Evolutionary conservation across 1,140 invertebrate genomes (phyloP), one percentile per base, ranked within the genome.

Genomic region (Choristoneura fumiferana): DNA sequence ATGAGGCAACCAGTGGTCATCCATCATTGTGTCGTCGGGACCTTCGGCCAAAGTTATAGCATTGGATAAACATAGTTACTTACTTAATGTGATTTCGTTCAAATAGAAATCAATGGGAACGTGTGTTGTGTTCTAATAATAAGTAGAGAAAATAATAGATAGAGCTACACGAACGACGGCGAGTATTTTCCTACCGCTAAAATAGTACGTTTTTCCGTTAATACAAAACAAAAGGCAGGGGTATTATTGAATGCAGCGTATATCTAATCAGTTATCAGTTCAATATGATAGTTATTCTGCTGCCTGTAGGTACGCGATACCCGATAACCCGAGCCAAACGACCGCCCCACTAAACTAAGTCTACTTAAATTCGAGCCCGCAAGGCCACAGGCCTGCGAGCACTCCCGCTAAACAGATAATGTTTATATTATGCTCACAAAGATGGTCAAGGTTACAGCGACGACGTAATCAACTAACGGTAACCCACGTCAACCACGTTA

Each of bases 221-320:
- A 29, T 6, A 29, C 22, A 43, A 13, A 55, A 67, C 45, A 39
- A 57, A 65, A 56, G 58, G 54, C 63, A 52, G 60, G 63, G 62
- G 62, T 67, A 73, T 70, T 80, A 81, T 84, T 76, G 69, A 70
- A 71, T 87, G 76, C 76, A 79, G 65, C 58, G 17, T 68, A 78
- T 84, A 87, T 87, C 84, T 87, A 67, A 87, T 85, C 82, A 65
- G 64, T 72, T 87, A 87, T 85, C 82, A 74, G 73, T 67, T 68
- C 73, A 84, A 83, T 87, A 87, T 84, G 72, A 80, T 75, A 77
- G 77, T 71, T 75, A 80, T 79, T 72, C 70, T 67, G 67, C 68
- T 71, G 71, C 72, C 73, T 71, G 75, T 78, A 59, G 67, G 69
- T 71, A 65, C 67, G 62, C 60, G 63, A 67, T 57, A 29, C 22